These are phyloP conservation scores for Syngnathus floridae DNA, from an alignment of 2,113 vertebrate genomes.

Conservation along the genomic window DNA sequence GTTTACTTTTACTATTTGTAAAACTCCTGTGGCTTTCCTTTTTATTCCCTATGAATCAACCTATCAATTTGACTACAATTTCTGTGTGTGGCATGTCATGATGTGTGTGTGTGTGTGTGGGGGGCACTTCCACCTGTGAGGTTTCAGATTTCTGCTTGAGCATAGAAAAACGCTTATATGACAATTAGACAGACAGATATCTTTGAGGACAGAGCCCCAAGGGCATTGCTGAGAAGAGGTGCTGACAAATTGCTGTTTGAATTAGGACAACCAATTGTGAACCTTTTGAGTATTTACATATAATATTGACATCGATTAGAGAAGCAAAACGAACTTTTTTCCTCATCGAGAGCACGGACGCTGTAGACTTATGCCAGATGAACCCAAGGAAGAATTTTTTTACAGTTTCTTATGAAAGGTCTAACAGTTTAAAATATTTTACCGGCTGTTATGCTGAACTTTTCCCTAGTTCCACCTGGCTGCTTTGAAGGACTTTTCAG, in stretches of 20 bases:
- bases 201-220: slow-evolving; percentile 42
- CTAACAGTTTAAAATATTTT: slow-evolving; percentile 35
- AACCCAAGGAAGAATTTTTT: slow-evolving; percentile 38
- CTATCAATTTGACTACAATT: slow-evolving; percentile 28
- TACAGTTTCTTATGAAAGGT: slow-evolving; percentile 36
- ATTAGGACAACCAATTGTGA: slow-evolving; percentile 17
- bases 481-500: slow-evolving; percentile 54
- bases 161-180: slow-evolving; percentile 51
- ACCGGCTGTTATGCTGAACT: slow-evolving; percentile 57
- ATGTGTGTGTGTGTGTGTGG: slow-evolving; percentile 9
- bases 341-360: slow-evolving; percentile 27
- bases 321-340: not conserved
- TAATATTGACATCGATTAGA: no score
- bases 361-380: slow-evolving; percentile 22
- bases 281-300: slow-evolving; percentile 4
- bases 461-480: slow-evolving; percentile 71
- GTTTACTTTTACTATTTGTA: slow-evolving; percentile 17
- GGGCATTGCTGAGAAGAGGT: slow-evolving; percentile 33
- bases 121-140: slow-evolving; percentile 30
- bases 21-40: slow-evolving; percentile 8
- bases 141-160: slow-evolving; percentile 54
- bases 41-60: not conserved
- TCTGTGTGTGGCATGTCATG: slow-evolving; percentile 9
- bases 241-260: slow-evolving; percentile 63
- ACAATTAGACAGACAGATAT: slow-evolving; percentile 52